Evolutionary conservation across 2,888 invertebrate genomes (phyloP).

Genomic region (Lepidocyrtinus sp.): DNA sequence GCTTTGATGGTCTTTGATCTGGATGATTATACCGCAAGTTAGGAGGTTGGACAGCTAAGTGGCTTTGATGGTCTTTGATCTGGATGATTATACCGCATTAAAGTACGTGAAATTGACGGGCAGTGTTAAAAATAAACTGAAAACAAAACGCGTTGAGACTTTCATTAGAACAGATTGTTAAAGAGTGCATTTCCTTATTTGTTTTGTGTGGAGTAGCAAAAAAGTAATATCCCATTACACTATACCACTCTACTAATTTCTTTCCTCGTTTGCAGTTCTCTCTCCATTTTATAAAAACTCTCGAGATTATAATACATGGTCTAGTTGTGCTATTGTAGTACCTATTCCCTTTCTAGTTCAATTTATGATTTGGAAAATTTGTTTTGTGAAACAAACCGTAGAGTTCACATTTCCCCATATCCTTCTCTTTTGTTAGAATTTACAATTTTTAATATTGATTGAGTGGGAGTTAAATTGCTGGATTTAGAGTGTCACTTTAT

Average conservation of each 20-base stretch:
- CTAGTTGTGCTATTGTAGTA: not conserved
- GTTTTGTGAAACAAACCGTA: not conserved
- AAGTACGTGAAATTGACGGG: too few relatives aligned
- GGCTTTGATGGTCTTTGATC: slow-evolving; percentile 4
- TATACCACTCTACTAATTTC: not conserved
- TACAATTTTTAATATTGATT: not conserved
- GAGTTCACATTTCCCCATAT: not conserved
- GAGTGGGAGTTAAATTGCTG: not conserved
- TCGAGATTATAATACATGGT: not conserved
- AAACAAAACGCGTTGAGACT: not conserved
- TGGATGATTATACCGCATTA: not conserved
- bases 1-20: not conserved
- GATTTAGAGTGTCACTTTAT: not conserved
- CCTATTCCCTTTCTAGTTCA: not conserved
- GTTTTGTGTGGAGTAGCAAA: not conserved
- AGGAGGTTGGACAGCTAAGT: not conserved
- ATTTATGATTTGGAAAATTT: not conserved
- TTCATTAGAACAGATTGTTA: not conserved
- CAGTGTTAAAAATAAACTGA: too few relatives aligned
- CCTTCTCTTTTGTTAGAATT: not conserved
- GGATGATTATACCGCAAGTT: too few relatives aligned
- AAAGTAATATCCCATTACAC: not conserved
- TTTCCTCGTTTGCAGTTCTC: too few relatives aligned
- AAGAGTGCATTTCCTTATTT: slow-evolving; percentile 7
- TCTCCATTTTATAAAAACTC: not conserved